phyloP scores from a whole-genome alignment of 2,888 invertebrate species.

The Platynereis dumerilii region DNA sequence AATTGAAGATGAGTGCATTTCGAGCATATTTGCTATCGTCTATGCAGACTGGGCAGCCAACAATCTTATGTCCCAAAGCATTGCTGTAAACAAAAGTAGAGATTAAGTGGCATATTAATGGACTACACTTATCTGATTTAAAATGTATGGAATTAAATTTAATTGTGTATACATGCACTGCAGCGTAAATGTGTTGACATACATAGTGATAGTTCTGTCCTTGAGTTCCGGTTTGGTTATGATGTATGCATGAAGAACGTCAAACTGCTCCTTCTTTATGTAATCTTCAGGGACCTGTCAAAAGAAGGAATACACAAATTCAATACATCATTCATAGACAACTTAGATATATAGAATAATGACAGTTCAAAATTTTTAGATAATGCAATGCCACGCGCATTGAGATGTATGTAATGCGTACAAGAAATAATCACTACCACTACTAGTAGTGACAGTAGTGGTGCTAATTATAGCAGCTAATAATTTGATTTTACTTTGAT shows the following conservation, averaged over 20 bases:
- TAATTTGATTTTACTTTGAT: no score
- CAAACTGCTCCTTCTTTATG: conserved; percentile 91
- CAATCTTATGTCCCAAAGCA: conserved; percentile 81
- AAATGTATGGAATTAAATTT: no score
- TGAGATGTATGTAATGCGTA: no score
- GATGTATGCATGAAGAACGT: conserved; percentile 90
- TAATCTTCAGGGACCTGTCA: conserved; percentile 82
- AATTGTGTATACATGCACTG: no score
- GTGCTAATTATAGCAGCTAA: no score
- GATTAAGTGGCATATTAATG: no score
- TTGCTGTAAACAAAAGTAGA: conserved; percentile 70
- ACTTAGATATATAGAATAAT: no score
- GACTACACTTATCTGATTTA: no score
- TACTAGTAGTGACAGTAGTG: no score
- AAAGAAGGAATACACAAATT: conserved; percentile 26
- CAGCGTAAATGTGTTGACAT: conserved; percentile 64
- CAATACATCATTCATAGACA: no score
- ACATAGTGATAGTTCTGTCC: conserved; percentile 88
- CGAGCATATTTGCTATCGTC: conserved; percentile 87
- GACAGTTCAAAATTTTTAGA: no score
- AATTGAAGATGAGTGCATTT: conserved; percentile 93
- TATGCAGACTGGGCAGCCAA: conserved; percentile 91
- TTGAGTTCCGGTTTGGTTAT: conserved; percentile 94
- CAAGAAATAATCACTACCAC: no score
- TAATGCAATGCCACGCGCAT: background rate